Conservation (phyloP, 2,888 invertebrate genomes). For the Chorisops tibialis region DNA sequence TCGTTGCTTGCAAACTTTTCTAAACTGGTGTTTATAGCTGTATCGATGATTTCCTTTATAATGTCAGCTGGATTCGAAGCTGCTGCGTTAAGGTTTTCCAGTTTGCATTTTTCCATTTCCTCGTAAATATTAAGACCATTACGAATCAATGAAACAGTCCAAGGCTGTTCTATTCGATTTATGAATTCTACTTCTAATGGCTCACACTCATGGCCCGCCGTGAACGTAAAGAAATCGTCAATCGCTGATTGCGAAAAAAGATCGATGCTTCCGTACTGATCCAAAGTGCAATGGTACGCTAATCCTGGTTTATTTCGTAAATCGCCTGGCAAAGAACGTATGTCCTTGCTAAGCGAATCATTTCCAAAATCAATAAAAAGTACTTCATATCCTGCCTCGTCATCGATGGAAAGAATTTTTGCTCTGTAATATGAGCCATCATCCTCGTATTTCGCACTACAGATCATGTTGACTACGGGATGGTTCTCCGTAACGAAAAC, state of each 20-base stretch:
- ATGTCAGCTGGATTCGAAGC: not conserved
- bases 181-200: conserved; percentile 2
- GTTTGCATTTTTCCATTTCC: conserved; percentile 43
- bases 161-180: conserved; percentile 47
- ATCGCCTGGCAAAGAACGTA: conserved; percentile 60
- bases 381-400: conserved; percentile 61
- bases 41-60: not conserved
- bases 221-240: conserved; percentile 28
- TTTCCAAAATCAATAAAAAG: conserved; percentile 70
- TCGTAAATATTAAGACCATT: conserved; percentile 57
- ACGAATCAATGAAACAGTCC: conserved; percentile 58
- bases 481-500: conserved; percentile 45
- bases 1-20: not conserved
- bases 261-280: conserved; percentile 56
- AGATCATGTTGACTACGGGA: conserved; percentile 55
- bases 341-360: conserved; percentile 57
- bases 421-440: conserved; percentile 67
- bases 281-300: conserved; percentile 59
- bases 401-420: conserved; percentile 57
- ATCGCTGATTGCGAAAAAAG: conserved; percentile 45
- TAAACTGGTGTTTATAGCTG: not conserved
- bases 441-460: conserved; percentile 64
- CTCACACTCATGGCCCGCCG: not conserved
- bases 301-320: conserved; percentile 57
- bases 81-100: not conserved